Evolutionary conservation across 1,140 invertebrate genomes (phyloP).

Genomic region (Lasioglossum albipes): DNA sequence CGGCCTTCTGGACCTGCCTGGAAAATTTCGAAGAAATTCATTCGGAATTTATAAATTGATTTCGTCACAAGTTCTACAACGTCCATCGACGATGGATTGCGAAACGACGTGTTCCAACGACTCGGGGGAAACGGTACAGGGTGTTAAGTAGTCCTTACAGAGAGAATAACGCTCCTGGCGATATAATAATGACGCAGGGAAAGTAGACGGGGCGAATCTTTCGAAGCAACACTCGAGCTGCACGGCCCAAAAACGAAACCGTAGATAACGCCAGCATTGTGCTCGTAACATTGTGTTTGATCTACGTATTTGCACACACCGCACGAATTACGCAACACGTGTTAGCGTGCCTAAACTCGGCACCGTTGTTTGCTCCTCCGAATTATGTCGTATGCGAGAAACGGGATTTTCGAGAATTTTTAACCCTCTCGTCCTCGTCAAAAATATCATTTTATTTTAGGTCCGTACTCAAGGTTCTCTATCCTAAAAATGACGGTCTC

Average conservation of each 20-base stretch:
- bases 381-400: neutral
- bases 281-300: neutral
- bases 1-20: too few species aligned
- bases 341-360: neutral
- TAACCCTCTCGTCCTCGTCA: too few species aligned
- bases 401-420: neutral
- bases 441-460: too few species aligned
- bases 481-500: too few species aligned
- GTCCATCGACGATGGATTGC: neutral
- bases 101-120: neutral
- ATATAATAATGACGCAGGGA: neutral
- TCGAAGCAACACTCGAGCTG: neutral
- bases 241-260: neutral
- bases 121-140: neutral
- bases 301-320: neutral
- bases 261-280: neutral
- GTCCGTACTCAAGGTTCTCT: too few species aligned
- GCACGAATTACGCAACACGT: neutral
- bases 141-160: neutral
- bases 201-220: neutral
- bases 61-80: neutral
- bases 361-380: neutral
- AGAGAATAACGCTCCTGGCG: neutral
- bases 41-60: too few species aligned
- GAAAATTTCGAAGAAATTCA: too few species aligned